Evolutionary conservation across 2,888 invertebrate genomes (phyloP).

Genomic region (Dasysyrphus albostriatus): DNA sequence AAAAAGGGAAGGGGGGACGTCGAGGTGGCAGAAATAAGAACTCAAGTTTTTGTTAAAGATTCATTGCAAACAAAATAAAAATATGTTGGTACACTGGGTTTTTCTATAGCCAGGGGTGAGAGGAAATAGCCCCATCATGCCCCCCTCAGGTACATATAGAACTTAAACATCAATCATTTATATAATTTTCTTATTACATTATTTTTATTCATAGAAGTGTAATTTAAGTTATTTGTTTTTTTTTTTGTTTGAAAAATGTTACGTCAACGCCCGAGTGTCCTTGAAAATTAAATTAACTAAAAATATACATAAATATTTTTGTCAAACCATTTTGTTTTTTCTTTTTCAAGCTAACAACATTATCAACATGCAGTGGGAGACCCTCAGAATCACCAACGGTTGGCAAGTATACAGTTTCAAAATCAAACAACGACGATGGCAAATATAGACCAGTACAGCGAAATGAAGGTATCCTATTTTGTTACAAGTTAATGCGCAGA

Average conservation of each 20-base stretch:
- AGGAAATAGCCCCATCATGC: too few relatives aligned
- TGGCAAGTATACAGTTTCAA: slow-evolving; percentile 82
- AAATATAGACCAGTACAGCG: slow-evolving; percentile 78
- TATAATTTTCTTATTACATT: too few relatives aligned
- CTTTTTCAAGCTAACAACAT: slow-evolving; percentile 47
- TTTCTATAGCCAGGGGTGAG: too few relatives aligned
- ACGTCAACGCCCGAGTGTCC: slow-evolving; percentile 40
- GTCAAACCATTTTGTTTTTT: not conserved
- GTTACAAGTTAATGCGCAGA: slow-evolving; percentile 44
- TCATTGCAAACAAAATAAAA: too few relatives aligned
- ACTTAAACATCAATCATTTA: too few relatives aligned
- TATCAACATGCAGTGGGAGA: slow-evolving; percentile 64
- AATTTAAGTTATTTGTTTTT: too few relatives aligned
- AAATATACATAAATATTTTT: not conserved
- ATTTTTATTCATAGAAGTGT: too few relatives aligned
- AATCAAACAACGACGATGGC: slow-evolving; percentile 77
- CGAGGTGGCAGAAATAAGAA: too few relatives aligned
- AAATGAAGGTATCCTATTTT: slow-evolving; percentile 80
- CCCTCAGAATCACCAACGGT: slow-evolving; percentile 60
- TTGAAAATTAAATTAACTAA: not conserved
- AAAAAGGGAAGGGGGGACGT: too few relatives aligned
- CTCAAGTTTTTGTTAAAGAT: too few relatives aligned
- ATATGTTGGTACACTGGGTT: too few relatives aligned
- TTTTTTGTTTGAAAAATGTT: slow-evolving; percentile 33
- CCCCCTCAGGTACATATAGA: too few relatives aligned